A percentile compares a stretch with the other conserved stretches of the same genome.
phyloP scores from a whole-genome alignment of 2,113 vertebrate genomes.

The Uria lomvia region DNA sequence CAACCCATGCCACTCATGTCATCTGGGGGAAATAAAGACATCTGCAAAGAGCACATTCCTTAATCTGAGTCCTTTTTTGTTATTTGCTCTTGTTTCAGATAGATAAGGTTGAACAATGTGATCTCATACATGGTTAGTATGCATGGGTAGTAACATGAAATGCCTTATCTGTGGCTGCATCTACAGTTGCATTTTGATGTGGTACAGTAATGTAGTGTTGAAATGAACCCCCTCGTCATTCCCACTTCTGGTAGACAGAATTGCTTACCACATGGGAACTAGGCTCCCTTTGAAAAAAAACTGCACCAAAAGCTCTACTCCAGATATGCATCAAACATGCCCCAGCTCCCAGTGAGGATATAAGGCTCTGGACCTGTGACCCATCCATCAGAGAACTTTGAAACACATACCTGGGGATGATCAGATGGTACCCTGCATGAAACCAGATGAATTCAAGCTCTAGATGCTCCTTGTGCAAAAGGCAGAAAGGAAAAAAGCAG shows the following conservation, averaged over 20 bases:
- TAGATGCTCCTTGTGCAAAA: neutral
- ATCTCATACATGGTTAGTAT: neutral
- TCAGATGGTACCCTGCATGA: neutral
- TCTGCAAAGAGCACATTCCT: neutral
- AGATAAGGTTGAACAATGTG: neutral
- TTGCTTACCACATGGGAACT: neutral
- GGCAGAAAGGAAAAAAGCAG: neutral
- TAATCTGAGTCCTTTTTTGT: neutral
- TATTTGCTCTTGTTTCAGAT: neutral
- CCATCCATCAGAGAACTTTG: neutral
- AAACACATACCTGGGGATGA: neutral
- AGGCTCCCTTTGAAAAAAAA: neutral
- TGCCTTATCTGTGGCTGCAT: neutral
- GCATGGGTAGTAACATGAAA: neutral
- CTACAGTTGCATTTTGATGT: neutral
- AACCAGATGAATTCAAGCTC: slow-evolving; percentile 13
- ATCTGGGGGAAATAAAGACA: neutral
- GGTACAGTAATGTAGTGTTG: neutral
- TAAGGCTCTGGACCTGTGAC: neutral
- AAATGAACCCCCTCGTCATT: neutral
- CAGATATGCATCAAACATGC: neutral
- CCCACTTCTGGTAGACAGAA: neutral
- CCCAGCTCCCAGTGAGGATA: neutral
- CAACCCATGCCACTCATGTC: neutral
- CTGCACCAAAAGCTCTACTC: neutral